phyloP scores from a whole-genome alignment of 2,797 vertebrate species.

The Fistularia commersonii region DNA sequence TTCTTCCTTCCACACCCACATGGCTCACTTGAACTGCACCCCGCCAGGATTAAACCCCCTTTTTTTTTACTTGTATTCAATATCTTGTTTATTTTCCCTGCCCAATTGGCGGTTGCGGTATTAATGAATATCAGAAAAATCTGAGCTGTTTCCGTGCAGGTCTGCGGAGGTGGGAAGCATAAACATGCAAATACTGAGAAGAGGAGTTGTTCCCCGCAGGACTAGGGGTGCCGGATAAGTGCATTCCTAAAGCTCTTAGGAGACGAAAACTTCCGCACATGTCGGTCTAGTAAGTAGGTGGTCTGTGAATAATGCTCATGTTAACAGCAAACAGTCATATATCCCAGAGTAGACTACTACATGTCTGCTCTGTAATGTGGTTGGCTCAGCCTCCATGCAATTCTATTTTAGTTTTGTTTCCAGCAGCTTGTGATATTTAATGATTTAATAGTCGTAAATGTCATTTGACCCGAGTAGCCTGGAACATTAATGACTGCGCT shows the following conservation, averaged over 20 bases:
- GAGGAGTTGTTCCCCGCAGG: slow-evolving; percentile 32
- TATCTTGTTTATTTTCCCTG: slow-evolving; percentile 29
- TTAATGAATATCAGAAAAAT: slow-evolving; percentile 33
- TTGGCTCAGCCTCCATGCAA: too few species aligned
- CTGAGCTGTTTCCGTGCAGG: slow-evolving; percentile 58
- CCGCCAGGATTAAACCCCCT: slow-evolving; percentile 45
- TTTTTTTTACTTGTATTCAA: slow-evolving; percentile 33
- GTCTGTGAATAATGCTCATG: slow-evolving; percentile 39
- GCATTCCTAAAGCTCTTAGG: slow-evolving; percentile 50
- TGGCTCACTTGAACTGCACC: slow-evolving; percentile 48
- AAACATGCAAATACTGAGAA: slow-evolving; percentile 40
- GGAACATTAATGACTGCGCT: too few species aligned
- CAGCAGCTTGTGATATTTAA: too few species aligned
- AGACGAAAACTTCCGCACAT: slow-evolving; percentile 33
- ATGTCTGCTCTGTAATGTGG: too few species aligned
- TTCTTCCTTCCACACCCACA: slow-evolving; percentile 57
- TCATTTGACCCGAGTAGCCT: too few species aligned
- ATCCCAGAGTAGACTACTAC: too few species aligned
- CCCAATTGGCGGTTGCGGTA: slow-evolving; percentile 30
- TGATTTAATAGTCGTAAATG: too few species aligned
- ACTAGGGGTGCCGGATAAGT: slow-evolving; percentile 51
- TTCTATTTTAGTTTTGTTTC: too few species aligned
- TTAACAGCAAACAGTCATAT: background rate
- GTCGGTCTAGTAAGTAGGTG: slow-evolving; percentile 27
- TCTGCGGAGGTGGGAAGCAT: slow-evolving; percentile 54